Percentiles rank a stretch among this genome's conserved stretches.
These are phyloP conservation scores for Harpagoxenus sublaevis DNA, from an alignment of 2,888 invertebrate genomes.

Conservation along the genomic window DNA sequence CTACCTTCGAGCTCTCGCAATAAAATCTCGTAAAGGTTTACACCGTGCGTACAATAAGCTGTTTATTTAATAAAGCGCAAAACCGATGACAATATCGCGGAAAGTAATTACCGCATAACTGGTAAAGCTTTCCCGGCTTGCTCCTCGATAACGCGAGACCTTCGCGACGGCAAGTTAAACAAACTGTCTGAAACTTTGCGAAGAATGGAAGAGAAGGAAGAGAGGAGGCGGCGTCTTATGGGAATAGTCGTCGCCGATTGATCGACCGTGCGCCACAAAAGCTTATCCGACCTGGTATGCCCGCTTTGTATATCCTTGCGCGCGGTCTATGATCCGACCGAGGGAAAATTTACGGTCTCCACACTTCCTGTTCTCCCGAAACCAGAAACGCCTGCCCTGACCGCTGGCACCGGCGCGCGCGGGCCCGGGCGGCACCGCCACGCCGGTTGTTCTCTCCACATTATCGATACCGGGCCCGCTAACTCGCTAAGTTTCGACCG, in stretches of 20 bases:
- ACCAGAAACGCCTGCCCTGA: slow-evolving; percentile 39
- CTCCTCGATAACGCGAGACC: slow-evolving; percentile 39
- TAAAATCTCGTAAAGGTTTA: slow-evolving; percentile 44
- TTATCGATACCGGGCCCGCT: slow-evolving; percentile 70
- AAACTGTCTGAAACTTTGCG: slow-evolving; percentile 46
- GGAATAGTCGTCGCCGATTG: slow-evolving; percentile 62
- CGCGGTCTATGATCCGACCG: slow-evolving; percentile 67
- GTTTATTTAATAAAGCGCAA: slow-evolving; percentile 52
- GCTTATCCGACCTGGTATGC: slow-evolving; percentile 65
- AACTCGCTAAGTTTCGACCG: slow-evolving; percentile 78
- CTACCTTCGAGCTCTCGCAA: slow-evolving; percentile 27
- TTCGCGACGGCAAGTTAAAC: slow-evolving; percentile 45
- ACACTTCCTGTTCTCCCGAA: slow-evolving; percentile 66
- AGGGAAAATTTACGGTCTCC: slow-evolving; percentile 73
- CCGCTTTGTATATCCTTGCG: slow-evolving; percentile 61
- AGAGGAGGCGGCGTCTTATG: not conserved
- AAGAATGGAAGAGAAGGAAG: slow-evolving; percentile 9
- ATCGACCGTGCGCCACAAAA: slow-evolving; percentile 58
- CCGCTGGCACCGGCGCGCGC: not conserved
- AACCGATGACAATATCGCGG: slow-evolving; percentile 48
- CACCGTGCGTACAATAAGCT: slow-evolving; percentile 38
- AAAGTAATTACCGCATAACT: slow-evolving; percentile 53
- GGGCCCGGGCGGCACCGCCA: not conserved
- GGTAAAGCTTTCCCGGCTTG: slow-evolving; percentile 23
- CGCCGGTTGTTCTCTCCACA: slow-evolving; percentile 60